Conservation (phyloP, 1,140 invertebrate species). For the Tetramorium parvispinum region DNA sequence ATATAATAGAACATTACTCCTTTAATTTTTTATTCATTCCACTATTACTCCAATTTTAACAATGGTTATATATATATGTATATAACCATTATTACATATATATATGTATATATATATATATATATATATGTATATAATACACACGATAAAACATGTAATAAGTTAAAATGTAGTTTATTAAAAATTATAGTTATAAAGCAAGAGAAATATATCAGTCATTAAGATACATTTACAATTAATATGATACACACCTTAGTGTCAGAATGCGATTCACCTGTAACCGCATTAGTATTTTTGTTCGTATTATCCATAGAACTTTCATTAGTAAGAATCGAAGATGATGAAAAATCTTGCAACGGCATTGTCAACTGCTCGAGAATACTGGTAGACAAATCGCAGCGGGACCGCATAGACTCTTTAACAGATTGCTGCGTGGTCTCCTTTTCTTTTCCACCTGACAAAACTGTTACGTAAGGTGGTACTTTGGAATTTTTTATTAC, state of each 20-base stretch:
- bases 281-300: slow-evolving; percentile 76
- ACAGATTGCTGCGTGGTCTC: slow-evolving; percentile 85
- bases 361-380: slow-evolving; percentile 89
- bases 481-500: slow-evolving; percentile 90
- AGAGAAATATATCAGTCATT: not conserved
- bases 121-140: not conserved
- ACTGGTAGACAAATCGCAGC: slow-evolving; percentile 88
- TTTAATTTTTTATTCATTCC: slow-evolving; percentile 10
- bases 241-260: slow-evolving; percentile 79
- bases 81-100: not conserved
- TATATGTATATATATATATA: not conserved
- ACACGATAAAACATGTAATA: slow-evolving; percentile 3
- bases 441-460: slow-evolving; percentile 85
- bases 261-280: slow-evolving; percentile 73
- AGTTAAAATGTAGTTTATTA: not conserved
- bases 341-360: slow-evolving; percentile 87
- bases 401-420: slow-evolving; percentile 86
- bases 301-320: slow-evolving; percentile 74
- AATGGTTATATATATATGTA: not conserved
- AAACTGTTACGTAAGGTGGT: slow-evolving; percentile 87
- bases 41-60: slow-evolving; percentile 17
- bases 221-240: slow-evolving; percentile 26
- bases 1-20: slow-evolving; percentile 50
- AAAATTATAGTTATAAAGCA: not conserved
- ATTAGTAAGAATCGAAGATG: slow-evolving; percentile 61